Percentiles rank a stretch among this genome's conserved stretches.
Evolutionary conservation across 2,888 invertebrate species (phyloP).

Genomic region (Caenorhabditis auriculariae): DNA sequence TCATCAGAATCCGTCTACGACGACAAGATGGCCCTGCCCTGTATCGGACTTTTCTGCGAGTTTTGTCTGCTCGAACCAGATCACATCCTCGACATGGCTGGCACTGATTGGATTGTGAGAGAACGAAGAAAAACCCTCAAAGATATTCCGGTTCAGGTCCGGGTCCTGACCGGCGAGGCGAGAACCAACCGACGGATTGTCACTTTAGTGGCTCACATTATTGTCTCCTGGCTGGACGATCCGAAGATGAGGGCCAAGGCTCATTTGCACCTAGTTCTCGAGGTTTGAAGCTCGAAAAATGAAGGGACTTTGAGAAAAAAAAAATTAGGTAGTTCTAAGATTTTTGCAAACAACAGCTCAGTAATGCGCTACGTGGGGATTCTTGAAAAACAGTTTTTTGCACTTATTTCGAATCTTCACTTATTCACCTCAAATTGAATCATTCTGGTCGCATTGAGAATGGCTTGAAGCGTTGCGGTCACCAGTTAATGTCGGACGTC

Average conservation of each 20-base stretch:
- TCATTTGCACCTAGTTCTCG: constrained; percentile 68
- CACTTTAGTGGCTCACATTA: constrained; percentile 36
- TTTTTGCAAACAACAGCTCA: background rate
- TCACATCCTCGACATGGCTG: constrained; percentile 45
- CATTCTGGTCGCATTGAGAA: too few species aligned
- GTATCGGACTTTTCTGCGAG: constrained; percentile 47
- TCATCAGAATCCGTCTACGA: background rate
- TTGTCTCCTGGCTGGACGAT: constrained; percentile 53
- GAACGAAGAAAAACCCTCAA: too few species aligned
- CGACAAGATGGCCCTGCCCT: constrained; percentile 44
- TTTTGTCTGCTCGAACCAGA: constrained; percentile 45
- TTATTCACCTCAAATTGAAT: too few species aligned
- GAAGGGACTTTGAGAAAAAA: background rate
- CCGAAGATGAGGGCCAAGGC: constrained; percentile 45
- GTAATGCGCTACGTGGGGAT: background rate
- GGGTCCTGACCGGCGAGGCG: constrained; percentile 37
- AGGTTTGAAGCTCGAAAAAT: constrained; percentile 62
- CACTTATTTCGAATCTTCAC: too few species aligned
- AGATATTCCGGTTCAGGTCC: constrained; percentile 3
- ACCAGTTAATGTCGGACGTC: too few species aligned
- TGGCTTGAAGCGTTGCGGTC: too few species aligned
- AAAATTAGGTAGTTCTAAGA: background rate
- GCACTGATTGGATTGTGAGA: constrained; percentile 57
- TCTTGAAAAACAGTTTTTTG: too few species aligned
- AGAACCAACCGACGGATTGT: constrained; percentile 31